Evolutionary conservation across 2,113 vertebrate species (phyloP), one percentile per base, ranked within the genome.

Genomic region (Sphyrna mokarran): DNA sequence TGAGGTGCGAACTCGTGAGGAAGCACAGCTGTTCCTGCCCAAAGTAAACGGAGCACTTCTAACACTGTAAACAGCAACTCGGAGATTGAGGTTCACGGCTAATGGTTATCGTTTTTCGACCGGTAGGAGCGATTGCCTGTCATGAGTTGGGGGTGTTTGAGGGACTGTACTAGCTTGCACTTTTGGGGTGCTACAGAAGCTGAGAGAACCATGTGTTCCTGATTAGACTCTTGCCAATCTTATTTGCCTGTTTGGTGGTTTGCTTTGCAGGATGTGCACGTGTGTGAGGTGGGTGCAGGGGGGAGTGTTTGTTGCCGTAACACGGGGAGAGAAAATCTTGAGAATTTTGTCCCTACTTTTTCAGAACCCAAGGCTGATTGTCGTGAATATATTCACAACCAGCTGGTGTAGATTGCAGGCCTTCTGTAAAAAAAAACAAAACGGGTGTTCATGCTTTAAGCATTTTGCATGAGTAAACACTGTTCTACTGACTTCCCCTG

Each of bases 401-500:
- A 90, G 16, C n/a, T 66, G 61, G 61, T n/a, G 10, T 68, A 14
- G 89, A 66, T 93, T 93, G 89, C n/a, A n/a, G n/a, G 1, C 63
- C 89, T 93, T 93, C 61, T 66, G 63, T 37, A 93, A 91, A 63
- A 93, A 66, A 91, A 54, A 54, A 2, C 58, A 61, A 61, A 93
- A 68, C 13, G 18, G 9, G n/a, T 66, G 16, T 93, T n/a, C 61
- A 66, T 93, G 89, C 61, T 37, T 66, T 93, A 37, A 93, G 63
- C 33, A 93, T 93, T 93, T 93, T 93, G 68, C n/a, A 22, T 66
- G 61, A n/a, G 9, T 66, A 93, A 93, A 68, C 87, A 91, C 87
- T 63, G 29, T 91, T 58, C 87, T 66, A 68, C 89, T 66, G 89
- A 93, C 89, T 93, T 93, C 33, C 33, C 89, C 89, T 68, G 89